Evolutionary conservation across 2,113 vertebrate genomes (phyloP), one percentile per base, ranked within the genome.

Genomic region (Oryctolagus cuniculus): DNA sequence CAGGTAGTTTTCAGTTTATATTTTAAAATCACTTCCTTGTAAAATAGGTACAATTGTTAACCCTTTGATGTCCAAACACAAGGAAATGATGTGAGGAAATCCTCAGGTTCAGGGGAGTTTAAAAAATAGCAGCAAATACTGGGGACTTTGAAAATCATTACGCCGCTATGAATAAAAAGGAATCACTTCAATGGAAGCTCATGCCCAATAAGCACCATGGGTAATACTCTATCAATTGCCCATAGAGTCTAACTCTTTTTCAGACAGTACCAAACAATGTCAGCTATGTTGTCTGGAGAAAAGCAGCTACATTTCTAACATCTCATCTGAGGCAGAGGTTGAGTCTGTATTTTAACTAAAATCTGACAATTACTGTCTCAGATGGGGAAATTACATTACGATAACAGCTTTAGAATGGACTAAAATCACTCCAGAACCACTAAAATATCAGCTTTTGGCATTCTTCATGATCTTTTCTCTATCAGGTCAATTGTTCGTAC

Each of bases 91-190:
- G 90, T 84, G 94, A 96, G 75, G 88, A 88, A 96, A 97, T 67
- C 77, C 61, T 97, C 91, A 90, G 85, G 79, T 94, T 97, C 80
- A 36, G 55, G 90, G 80, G 89, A 96, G 53, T 67, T 89, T 70
- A 79, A 82, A 84, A 88, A 58, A 29, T 80, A 96, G 82, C 24
- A 96, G 88, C 78, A 78, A 83, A 87, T 75, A 92, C 79, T 67
- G 55, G 79, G 15, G 80, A 96, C 84, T 98, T 96, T 97, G 93
- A 97, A 97, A 97, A 97, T 34, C 91, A 38, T 90, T 94, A n/a
- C 36, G 94, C 93, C 87, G 96, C 87, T 94, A 31, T 70, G 73
- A 95, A 95, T 53, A 79, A 0, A 4, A 89, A 93, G 2, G 1
- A 1, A 90, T 85, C 53, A 88, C 95, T 89, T 75, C 70, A 77